Evolutionary conservation across 2,888 invertebrate species (phyloP), one percentile per base, ranked within the genome.

Genomic region (Rhingia rostrata): DNA sequence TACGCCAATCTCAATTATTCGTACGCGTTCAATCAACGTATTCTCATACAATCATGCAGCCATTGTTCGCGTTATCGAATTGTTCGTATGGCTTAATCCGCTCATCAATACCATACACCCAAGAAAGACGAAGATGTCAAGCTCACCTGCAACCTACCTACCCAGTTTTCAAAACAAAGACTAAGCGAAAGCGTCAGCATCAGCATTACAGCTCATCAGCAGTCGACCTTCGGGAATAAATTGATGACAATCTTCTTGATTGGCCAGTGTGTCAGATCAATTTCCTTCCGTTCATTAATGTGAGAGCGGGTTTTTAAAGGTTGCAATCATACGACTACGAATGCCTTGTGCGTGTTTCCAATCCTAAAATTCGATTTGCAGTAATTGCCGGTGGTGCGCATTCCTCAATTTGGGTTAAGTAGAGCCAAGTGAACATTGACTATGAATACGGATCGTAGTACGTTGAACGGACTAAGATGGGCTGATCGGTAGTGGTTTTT

Each of bases 221-320:
- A 22, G 37, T 49, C 39, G 63, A 51, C 63, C 63, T 64, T 49
- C 49, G 63, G 49, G 22, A 37, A 30, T 64, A 12, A 49, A 49
- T 64, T 64, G 63, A 47, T 47, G 63, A 30, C 63, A 63, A 45
- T 63, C 35, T 47, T 47, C 33, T 63, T 63, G 63, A 49, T 47
- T 63, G 47, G 47, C 33, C 33, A 63, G 35, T 63, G 35, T 35
- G 63, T 63, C 63, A 63, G 35, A 63, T 63, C 35, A 37, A 47
- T 49, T 63, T 63, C 63, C 14, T 61, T 14, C 22, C 1, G 22
- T 22, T 22, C 35, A 47, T 47, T 47, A 9, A 33, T 10, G 4
- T 58, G 39, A 3, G 56, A 41, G 12, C 12, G 10, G 30, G 30
- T n/a, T 10, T 41, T 30, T 30, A 58, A 58, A 58, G 37, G 41